Conservation (phyloP, 2,113 vertebrate species). For the Nibea albiflora region DNA sequence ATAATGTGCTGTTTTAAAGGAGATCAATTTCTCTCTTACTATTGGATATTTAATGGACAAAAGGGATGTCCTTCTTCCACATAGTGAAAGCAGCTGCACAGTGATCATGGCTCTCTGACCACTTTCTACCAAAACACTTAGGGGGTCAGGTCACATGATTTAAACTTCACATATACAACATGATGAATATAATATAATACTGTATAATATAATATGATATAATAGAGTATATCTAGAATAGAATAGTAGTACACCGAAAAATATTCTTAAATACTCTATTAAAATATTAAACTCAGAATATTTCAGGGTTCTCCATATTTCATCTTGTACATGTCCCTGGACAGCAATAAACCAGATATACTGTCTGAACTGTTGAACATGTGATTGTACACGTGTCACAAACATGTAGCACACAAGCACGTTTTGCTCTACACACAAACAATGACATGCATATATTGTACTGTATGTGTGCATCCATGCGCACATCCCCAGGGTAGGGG, state of each 20-base stretch:
- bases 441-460: neutral
- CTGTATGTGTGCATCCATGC: neutral
- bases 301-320: neutral
- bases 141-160: neutral
- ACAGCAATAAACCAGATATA: neutral
- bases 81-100: no score
- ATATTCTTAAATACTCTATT: no score
- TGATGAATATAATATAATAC: neutral
- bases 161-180: neutral
- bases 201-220: neutral
- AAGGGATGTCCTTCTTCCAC: neutral
- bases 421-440: neutral
- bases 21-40: slow-evolving; percentile 3
- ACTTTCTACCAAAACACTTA: no score
- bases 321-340: neutral
- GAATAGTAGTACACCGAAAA: no score
- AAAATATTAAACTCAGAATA: no score
- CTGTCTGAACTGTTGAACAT: neutral
- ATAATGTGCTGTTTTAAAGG: neutral
- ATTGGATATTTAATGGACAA: neutral
- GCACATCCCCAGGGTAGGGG: neutral
- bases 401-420: neutral
- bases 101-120: no score
- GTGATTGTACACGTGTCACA: neutral
- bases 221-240: no score